These are phyloP conservation scores for Cnemophilus loriae DNA, from an alignment of 2,113 vertebrate species.

Conservation along the genomic window DNA sequence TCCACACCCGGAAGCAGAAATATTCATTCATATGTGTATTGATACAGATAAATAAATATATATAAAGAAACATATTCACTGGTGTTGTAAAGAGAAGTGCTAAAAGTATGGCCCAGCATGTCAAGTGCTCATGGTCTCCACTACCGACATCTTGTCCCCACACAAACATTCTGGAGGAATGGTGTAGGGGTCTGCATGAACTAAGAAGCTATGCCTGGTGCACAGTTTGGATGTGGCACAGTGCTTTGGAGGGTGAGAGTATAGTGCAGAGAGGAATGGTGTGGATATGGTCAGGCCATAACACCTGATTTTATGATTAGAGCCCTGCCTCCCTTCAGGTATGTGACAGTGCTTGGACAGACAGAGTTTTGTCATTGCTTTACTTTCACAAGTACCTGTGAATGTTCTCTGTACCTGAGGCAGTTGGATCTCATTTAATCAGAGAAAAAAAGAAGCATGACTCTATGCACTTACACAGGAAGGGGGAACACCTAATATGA, in stretches of 20 bases:
- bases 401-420: not conserved
- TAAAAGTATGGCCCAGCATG: not conserved
- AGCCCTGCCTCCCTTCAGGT: not conserved
- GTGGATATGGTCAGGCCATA: not conserved
- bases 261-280: fast-evolving
- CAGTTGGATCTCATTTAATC: not conserved
- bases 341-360: not conserved
- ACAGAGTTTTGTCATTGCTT: not conserved
- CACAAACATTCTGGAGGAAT: not conserved
- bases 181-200: not conserved
- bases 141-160: not conserved
- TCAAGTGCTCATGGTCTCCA: not conserved
- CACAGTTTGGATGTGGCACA: not conserved
- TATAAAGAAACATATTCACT: not conserved
- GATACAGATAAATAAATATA: not conserved
- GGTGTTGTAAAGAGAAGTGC: not conserved
- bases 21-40: not conserved
- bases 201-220: not conserved
- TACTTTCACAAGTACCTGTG: not conserved
- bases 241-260: not conserved
- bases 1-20: not conserved
- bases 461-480: not conserved
- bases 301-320: not conserved
- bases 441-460: not conserved
- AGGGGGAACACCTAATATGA: not conserved